Base-by-base conservation (phyloP, 1,140 invertebrate species). In the Proctacanthus coquilletti region DNA sequence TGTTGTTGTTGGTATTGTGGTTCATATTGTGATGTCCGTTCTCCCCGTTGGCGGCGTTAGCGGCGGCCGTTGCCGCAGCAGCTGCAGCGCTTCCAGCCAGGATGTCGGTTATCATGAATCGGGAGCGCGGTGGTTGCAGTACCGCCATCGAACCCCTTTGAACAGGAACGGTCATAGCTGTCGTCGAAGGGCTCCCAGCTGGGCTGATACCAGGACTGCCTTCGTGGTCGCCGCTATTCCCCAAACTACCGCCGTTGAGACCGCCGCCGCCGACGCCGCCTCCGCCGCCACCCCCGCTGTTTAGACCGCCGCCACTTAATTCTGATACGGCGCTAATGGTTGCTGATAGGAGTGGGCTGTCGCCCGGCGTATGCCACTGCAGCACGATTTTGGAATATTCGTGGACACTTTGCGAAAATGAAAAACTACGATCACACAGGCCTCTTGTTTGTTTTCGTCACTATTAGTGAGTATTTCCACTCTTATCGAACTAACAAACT, bases 61-160 rank as follows among this genome's bases (percentile, higher is more conserved):
- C 17, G 10, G 35, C 15, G 14, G 45, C 49, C 5, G 49, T 45
- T 8, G 50, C 50, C 3, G 51, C 50, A 2, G 50, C 51, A 8
- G 53, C 49, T 1, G 48, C 52, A 10, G 49, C 65, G 45, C 68
- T 72, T 4, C 68, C 72, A 34, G 75, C 76, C 36, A 81, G 61
- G 38, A 83, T 81, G 46, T 83, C 78, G 30, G 76, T 81, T 61
- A 81, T 81, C 79, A 81, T 81, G 59, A 81, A 83, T 27, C 77
- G 64, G 15, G 77, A 80, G 34, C 77, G 67, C 32, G 77, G 70
- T 27, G 72, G 70, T 63, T 65, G 70, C 45, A 67, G 66, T 36
- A 68, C 69, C 23, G 63, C 50, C 38, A 47, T 43, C 1, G 45
- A 44, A 3, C 62, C 59, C 19, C 56, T 48, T 47, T 62, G 60